These are phyloP conservation scores for Drosophila multiciliata DNA, from an alignment of 2,888 invertebrate species.

Conservation along the genomic window DNA sequence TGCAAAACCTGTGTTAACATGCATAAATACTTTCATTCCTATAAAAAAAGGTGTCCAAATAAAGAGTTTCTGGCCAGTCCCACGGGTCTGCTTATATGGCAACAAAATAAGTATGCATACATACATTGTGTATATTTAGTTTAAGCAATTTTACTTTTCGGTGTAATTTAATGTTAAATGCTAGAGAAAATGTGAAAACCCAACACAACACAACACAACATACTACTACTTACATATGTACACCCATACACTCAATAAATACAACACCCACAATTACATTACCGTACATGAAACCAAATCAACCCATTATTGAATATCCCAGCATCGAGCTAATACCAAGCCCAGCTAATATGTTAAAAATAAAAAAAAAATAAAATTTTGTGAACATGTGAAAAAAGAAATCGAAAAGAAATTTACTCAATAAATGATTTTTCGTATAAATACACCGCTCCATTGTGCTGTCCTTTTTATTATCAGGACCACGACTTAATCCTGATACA, in stretches of 20 bases:
- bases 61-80: conserved; percentile 17
- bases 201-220: conserved; percentile 26
- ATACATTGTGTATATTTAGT: conserved; percentile 23
- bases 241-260: conserved; percentile 34
- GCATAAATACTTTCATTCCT: conserved; percentile 7
- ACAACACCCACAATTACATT: conserved; percentile 26
- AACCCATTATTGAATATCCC: conserved; percentile 31
- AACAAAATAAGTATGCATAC: conserved; percentile 7
- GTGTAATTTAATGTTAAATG: conserved; percentile 74
- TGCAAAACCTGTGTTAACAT: conserved; percentile 36
- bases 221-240: conserved; percentile 26
- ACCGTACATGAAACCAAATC: conserved; percentile 18
- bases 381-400: conserved; percentile 57
- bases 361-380: conserved; percentile 30
- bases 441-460: not conserved
- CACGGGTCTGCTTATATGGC: conserved; percentile 19
- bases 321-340: conserved; percentile 37
- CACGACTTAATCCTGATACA: too few species aligned
- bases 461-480: too few species aligned
- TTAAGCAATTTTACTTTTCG: conserved; percentile 56
- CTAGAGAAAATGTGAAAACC: conserved; percentile 53
- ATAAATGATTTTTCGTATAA: conserved; percentile 79
- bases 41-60: conserved; percentile 15
- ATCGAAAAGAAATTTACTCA: conserved; percentile 75
- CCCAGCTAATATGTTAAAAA: conserved; percentile 42